Evolutionary conservation across 2,113 vertebrate genomes (phyloP).

Genomic region (Seriola aureovittata): DNA sequence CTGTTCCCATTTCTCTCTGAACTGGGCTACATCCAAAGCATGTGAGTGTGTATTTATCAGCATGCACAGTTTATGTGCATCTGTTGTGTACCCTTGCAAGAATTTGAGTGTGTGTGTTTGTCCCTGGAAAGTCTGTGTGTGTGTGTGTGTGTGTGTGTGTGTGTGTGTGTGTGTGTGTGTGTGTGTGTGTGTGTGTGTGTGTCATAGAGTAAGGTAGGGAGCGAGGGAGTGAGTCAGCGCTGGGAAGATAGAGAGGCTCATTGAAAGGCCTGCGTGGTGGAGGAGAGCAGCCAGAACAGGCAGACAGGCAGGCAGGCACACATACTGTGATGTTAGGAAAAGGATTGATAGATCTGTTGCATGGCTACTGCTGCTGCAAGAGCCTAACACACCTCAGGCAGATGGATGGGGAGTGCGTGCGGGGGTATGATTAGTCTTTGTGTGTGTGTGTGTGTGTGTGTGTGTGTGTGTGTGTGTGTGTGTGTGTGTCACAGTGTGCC

Average conservation of each 20-base stretch:
- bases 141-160: constrained; percentile 41
- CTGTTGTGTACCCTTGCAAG: constrained; percentile 34
- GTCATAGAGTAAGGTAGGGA: constrained; percentile 55
- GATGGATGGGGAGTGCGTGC: constrained; percentile 70
- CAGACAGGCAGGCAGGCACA: constrained; percentile 58
- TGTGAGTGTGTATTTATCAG: constrained; percentile 40
- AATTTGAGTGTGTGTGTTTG: constrained; percentile 14
- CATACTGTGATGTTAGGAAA: constrained; percentile 73
- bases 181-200: constrained; percentile 37
- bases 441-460: constrained; percentile 36
- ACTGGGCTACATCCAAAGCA: constrained; percentile 62
- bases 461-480: constrained; percentile 32
- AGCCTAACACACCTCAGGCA: constrained; percentile 73
- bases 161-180: constrained; percentile 34
- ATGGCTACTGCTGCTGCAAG: constrained; percentile 69
- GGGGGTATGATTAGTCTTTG: constrained; percentile 61
- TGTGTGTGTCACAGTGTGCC: constrained; percentile 38
- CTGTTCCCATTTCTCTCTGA: constrained; percentile 62
- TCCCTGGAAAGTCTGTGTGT: constrained; percentile 38
- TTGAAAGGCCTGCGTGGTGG: constrained; percentile 67
- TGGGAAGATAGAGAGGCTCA: constrained; percentile 67
- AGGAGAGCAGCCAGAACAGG: constrained; percentile 68
- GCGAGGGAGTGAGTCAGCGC: constrained; percentile 64
- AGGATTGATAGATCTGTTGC: constrained; percentile 77
- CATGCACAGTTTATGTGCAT: constrained; percentile 45